Conservation (phyloP, 2,797 vertebrate genomes). For the Paramormyrops hopkinsi region DNA sequence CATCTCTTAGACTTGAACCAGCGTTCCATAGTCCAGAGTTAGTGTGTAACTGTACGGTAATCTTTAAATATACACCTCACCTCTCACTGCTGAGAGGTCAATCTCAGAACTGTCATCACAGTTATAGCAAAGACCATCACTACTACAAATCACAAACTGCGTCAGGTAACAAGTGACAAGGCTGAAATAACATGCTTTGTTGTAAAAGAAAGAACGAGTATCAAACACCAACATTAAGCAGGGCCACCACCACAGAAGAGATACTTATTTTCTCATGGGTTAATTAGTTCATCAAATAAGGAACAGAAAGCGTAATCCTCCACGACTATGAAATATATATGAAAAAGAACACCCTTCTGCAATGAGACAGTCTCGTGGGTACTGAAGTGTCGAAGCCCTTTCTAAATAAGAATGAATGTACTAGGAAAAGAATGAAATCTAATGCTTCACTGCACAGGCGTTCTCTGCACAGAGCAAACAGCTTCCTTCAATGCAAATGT, state of each 20-base stretch:
- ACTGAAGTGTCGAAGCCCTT: neutral
- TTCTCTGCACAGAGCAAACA: neutral
- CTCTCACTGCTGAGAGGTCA: neutral
- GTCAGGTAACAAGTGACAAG: neutral
- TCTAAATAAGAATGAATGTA: neutral
- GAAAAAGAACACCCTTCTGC: neutral
- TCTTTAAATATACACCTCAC: neutral
- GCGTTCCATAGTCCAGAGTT: neutral
- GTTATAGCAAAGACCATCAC: neutral
- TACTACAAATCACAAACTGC: neutral
- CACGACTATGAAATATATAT: neutral
- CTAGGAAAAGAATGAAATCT: neutral
- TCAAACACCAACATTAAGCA: neutral
- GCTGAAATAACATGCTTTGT: neutral
- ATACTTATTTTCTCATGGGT: neutral
- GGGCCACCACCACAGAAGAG: neutral
- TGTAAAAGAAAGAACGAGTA: neutral
- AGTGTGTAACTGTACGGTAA: neutral
- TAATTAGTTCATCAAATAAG: neutral
- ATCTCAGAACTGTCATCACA: neutral
- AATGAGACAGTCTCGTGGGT: neutral
- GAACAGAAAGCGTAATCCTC: neutral
- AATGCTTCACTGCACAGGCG: neutral
- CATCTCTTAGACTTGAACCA: neutral
- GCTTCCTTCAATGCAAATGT: neutral